Base-by-base conservation (phyloP, 1,140 invertebrate species). In the Drosophila baimaii region DNA sequence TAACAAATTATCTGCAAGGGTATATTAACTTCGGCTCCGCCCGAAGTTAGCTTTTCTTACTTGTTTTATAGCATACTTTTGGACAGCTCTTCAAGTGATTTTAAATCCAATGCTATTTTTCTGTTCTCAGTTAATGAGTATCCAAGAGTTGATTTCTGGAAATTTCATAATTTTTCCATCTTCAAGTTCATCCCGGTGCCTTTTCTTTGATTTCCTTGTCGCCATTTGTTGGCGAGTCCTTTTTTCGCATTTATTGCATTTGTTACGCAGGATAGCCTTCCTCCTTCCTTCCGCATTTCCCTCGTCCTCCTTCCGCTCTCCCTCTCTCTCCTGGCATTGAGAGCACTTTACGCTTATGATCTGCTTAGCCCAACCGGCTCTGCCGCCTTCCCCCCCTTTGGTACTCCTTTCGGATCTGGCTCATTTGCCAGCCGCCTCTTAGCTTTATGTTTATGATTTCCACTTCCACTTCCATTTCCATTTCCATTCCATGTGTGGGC, bases 361-460 rank as follows among this genome's bases (percentile, higher is more conserved):
- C 81, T 90, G 77, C 64, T 68, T 81, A 57, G 44, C 57, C 62
- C 52, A 17, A 35, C 23, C 52, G 31, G 29, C 21, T n/a, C 29
- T 39, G 41, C 46, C 33, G 12, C 23, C 46, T 17, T n/a, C n/a
- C n/a, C 44, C 27, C 39, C 49, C 13, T 15, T 29, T 29, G 35
- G 19, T 17, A 39, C 51, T 57, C 35, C 43, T 51, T 68, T 71
- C 29, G 69, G 73, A 66, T 89, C 59, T 54, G 73, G 44, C 72
- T 89, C 84, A 88, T 89, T 88, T 84, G 80, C 84, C 72, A 52
- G 75, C 61, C 74, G 66, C 68, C 83, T 88, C 76, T 88, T 77
- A 88, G 84, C 84, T 83, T 72, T 81, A 89, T 89, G 85, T 89
- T 89, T 89, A 89, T 79, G 85, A 89, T 89, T 89, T 89, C 79